Conservation (phyloP, 2,888 invertebrate genomes). For the Subacronicta megacephala region DNA sequence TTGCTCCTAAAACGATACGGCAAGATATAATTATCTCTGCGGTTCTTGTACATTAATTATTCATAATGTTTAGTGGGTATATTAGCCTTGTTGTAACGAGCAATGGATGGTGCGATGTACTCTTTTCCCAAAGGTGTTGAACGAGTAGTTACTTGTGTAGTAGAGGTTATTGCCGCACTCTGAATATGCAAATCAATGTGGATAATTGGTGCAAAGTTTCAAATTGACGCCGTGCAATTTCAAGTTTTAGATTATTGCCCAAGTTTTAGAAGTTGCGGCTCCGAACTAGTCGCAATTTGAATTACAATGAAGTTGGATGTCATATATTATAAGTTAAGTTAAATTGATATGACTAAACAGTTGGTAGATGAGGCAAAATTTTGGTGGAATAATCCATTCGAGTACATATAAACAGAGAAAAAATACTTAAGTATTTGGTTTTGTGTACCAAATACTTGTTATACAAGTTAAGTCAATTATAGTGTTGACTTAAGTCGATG, state of each 20-base stretch:
- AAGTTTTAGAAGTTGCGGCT: conserved; percentile 56
- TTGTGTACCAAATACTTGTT: too few species aligned
- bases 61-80: conserved; percentile 73
- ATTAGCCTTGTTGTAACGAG: conserved; percentile 68
- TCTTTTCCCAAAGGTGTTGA: conserved; percentile 50
- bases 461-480: too few species aligned
- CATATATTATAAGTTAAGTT: conserved; percentile 27
- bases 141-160: conserved; percentile 36
- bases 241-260: conserved; percentile 59
- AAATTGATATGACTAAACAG: neutral
- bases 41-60: conserved; percentile 70
- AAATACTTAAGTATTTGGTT: too few species aligned
- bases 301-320: conserved; percentile 54
- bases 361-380: too few species aligned
- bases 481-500: too few species aligned
- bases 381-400: neutral
- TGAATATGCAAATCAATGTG: conserved; percentile 61
- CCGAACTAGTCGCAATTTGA: conserved; percentile 55
- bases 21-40: conserved; percentile 64
- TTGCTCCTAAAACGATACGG: conserved; percentile 55
- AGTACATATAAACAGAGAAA: too few species aligned
- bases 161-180: conserved; percentile 40
- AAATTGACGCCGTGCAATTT: conserved; percentile 55
- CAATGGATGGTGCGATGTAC: conserved; percentile 60
- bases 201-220: conserved; percentile 58